These are phyloP conservation scores for Amphiprion ocellaris DNA, from an alignment of 2,113 vertebrate genomes.

Conservation along the genomic window DNA sequence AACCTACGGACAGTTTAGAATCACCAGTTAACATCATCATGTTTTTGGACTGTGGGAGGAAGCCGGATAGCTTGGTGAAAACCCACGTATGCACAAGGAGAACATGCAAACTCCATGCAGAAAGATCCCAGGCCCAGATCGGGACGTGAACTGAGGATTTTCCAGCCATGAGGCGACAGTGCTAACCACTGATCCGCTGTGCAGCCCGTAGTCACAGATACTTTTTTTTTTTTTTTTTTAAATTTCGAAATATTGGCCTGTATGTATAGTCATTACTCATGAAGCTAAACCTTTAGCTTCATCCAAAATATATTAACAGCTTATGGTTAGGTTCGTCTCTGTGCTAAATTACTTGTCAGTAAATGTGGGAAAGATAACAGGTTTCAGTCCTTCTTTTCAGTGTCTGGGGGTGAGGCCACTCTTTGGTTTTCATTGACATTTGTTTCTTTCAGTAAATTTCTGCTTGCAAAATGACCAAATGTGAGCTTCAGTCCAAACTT, in stretches of 20 bases:
- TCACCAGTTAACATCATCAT: too few relatives aligned
- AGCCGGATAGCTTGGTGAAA: too few relatives aligned
- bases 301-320: neutral
- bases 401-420: neutral
- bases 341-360: neutral
- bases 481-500: neutral
- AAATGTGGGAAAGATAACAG: neutral
- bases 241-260: neutral
- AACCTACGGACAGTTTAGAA: too few relatives aligned
- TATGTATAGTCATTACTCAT: neutral
- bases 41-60: too few relatives aligned
- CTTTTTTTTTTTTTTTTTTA: neutral
- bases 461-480: neutral
- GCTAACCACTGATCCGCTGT: too few relatives aligned
- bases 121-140: too few relatives aligned
- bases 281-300: neutral
- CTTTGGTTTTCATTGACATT: neutral
- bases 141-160: too few relatives aligned
- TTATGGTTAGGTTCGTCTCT: too few relatives aligned
- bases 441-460: neutral
- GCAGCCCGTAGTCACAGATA: neutral
- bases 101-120: too few relatives aligned
- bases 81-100: too few relatives aligned
- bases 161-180: too few relatives aligned
- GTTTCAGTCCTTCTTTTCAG: too few relatives aligned